phyloP scores from a whole-genome alignment of 2,888 invertebrate species.

The Cephus runcator region DNA sequence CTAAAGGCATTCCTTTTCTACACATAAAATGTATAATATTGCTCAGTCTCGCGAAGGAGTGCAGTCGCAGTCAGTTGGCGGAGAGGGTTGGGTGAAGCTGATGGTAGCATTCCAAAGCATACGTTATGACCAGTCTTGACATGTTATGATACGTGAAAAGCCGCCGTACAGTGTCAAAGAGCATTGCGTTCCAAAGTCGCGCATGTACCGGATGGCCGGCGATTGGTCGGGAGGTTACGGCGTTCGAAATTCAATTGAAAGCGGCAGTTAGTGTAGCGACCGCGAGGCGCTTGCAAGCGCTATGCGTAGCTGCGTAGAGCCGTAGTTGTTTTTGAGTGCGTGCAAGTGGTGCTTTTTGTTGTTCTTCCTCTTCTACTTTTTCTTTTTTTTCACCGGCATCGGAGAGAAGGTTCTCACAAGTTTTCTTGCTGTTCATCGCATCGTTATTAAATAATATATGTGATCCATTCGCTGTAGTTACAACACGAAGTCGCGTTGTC shows the following conservation, averaged over 20 bases:
- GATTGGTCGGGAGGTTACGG: slow-evolving; percentile 24
- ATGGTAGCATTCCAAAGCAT: not conserved
- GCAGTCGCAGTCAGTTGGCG: no score
- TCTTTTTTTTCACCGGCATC: not conserved
- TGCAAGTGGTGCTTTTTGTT: slow-evolving; percentile 10
- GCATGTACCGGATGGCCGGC: slow-evolving; percentile 13
- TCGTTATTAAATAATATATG: not conserved
- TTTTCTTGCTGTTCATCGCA: not conserved
- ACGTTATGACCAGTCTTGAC: not conserved
- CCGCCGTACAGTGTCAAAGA: slow-evolving; percentile 30
- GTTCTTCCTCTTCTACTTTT: not conserved
- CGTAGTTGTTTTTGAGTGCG: slow-evolving; percentile 37
- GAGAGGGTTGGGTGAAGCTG: no score
- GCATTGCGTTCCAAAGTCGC: slow-evolving; percentile 25
- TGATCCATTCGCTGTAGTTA: not conserved
- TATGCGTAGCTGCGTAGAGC: slow-evolving; percentile 51
- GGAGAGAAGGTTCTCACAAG: not conserved
- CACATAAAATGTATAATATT: not conserved
- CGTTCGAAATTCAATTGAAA: slow-evolving; percentile 58
- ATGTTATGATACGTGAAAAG: not conserved
- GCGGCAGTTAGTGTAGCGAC: slow-evolving; percentile 61
- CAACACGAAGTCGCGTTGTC: not conserved
- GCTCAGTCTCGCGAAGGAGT: no score
- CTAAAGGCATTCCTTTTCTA: not conserved
- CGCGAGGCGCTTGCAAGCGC: slow-evolving; percentile 52